Percentiles rank a stretch among this genome's conserved stretches.
These are phyloP conservation scores for Meloidogyne floridensis DNA, from an alignment of 1,140 invertebrate species.

Conservation along the genomic window DNA sequence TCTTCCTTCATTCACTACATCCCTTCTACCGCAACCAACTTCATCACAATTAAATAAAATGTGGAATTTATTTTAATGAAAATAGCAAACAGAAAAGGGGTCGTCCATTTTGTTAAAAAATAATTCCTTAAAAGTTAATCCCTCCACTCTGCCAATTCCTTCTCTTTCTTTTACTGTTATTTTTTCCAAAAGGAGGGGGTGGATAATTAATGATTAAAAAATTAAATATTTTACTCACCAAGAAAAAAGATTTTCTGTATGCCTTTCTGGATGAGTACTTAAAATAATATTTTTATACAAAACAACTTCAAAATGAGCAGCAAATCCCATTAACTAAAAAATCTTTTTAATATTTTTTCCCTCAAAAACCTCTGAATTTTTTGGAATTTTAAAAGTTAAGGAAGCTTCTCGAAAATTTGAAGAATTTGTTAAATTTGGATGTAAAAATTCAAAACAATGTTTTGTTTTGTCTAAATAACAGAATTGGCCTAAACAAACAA, in stretches of 20 bases:
- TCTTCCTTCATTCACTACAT: no score
- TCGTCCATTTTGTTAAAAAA: no score
- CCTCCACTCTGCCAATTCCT: no score
- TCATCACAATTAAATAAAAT: no score
- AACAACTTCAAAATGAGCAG: conserved; percentile 54
- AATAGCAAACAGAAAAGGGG: no score
- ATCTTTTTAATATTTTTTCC: not conserved
- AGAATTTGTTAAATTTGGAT: conserved; percentile 43
- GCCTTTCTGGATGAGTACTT: conserved; percentile 45
- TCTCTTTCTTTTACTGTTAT: no score
- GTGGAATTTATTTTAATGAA: no score
- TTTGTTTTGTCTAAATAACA: conserved; percentile 34
- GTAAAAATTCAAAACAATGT: conserved; percentile 52
- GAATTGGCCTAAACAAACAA: conserved; percentile 46
- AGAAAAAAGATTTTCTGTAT: conserved; percentile 37
- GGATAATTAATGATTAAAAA: not conserved
- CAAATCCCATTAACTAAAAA: conserved; percentile 60
- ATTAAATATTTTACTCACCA: not conserved
- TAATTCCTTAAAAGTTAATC: no score
- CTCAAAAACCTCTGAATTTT: conserved; percentile 23
- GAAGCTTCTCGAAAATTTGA: conserved; percentile 21
- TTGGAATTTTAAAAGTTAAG: conserved; percentile 22
- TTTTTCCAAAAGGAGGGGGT: no score
- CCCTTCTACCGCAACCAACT: no score
- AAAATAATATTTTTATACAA: conserved; percentile 55